Evolutionary conservation across 2,888 invertebrate genomes (phyloP), one percentile per base, ranked within the genome.

Genomic region (Acronicta aceris): DNA sequence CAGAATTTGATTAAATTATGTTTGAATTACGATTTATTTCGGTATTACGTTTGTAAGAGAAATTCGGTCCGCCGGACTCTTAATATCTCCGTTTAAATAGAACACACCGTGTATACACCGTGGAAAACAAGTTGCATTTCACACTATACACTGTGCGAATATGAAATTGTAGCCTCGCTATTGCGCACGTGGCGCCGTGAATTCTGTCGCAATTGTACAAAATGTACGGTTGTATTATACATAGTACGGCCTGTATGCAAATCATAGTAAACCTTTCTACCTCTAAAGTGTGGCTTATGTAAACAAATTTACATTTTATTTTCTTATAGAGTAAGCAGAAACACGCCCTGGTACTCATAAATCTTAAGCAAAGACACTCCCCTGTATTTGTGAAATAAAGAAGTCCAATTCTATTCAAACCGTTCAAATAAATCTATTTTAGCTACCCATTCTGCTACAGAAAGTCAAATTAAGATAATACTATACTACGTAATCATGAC

Each of bases 361-460:
- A 67, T 71, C 65, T 52, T 41, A 17, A 3, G n/a, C 13, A 51
- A 33, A 36, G 56, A 38, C 40, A 51, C 56, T 51, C 46, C 50
- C 51, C 10, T 59, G 43, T 52, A 30, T 67, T 71, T 45, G 64
- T 30, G 42, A 36, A 36, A 52, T 48, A 65, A 48, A 66, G 62
- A 52, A 42, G 21, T 40, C 12, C 15, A 43, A 51, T 48, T 63
- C 9, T 43, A 40, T 66, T 38, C 38, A 30, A 64, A 66, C 38
- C 25, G 17, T 38, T 21, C 30, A 38, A 38, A 30, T 40, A 54
- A 49, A 15, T 12, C 17, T 40, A 56, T 25, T 56, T 48, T 38
- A 45, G 38, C 5, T 21, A 42, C 2, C 25, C 25, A 25, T 25
- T 5, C 6, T 27, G 10, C 30, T 30, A 10, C 1, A 1, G 5